A percentile compares a stretch with the other conserved stretches of the same genome.
These are phyloP conservation scores for Zelostemma sp. DNA, from an alignment of 1,140 invertebrate species.

Conservation along the genomic window DNA sequence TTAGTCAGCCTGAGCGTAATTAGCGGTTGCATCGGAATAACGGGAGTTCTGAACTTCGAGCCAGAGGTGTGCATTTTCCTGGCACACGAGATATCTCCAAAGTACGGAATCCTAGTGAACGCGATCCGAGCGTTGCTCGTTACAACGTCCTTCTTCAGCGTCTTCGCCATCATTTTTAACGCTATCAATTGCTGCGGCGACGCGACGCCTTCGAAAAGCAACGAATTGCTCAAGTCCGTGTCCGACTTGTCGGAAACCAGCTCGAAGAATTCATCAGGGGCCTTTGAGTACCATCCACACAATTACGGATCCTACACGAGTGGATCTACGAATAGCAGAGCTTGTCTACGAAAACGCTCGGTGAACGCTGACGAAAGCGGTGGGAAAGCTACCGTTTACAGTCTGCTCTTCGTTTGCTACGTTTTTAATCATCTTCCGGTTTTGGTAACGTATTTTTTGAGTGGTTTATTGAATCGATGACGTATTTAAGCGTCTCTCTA, in stretches of 20 bases:
- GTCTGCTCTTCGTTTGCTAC: constrained; percentile 68
- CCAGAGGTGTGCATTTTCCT: constrained; percentile 67
- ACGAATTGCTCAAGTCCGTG: constrained; percentile 59
- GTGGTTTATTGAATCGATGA: not conserved
- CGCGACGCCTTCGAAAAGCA: constrained; percentile 46
- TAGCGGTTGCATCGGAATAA: constrained; percentile 68
- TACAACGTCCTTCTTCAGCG: constrained; percentile 49
- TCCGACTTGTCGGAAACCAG: constrained; percentile 64
- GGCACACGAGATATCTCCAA: constrained; percentile 66
- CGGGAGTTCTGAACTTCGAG: constrained; percentile 64
- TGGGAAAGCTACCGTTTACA: constrained; percentile 67
- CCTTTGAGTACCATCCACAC: constrained; percentile 60
- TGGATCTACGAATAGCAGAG: constrained; percentile 64
- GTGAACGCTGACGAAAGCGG: constrained; percentile 55
- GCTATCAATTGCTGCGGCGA: not conserved
- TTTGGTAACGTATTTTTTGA: constrained; percentile 61
- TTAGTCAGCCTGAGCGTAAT: constrained; percentile 70
- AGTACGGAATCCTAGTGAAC: constrained; percentile 70
- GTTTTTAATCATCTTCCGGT: constrained; percentile 70
- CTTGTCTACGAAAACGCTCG: constrained; percentile 56
- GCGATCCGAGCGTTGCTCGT: constrained; percentile 64
- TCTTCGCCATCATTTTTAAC: constrained; percentile 4
- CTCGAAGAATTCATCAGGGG: constrained; percentile 62
- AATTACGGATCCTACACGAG: constrained; percentile 62
- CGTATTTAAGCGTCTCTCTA: not conserved